Evolutionary conservation across 2,797 vertebrate species (phyloP), one percentile per base, ranked within the genome.

Genomic region (Sebastes diaconus): DNA sequence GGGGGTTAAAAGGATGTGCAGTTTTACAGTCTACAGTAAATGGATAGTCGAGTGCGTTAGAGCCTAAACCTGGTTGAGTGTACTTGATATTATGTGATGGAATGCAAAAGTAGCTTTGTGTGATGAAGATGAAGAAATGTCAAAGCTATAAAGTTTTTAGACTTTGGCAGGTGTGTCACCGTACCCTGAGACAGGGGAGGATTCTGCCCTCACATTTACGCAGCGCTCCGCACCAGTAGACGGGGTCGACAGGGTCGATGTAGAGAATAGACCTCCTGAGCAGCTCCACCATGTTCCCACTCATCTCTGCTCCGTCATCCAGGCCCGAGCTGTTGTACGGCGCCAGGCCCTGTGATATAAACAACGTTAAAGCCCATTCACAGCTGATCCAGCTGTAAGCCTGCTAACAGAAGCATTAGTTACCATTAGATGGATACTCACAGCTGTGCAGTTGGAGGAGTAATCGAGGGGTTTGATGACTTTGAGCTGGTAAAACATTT

Each of bases 401-500:
- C 24, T 29, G 54, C 54, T 5, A 4, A 22, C 9, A 30, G 20
- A 57, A 20, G 29, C n/a, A 52, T 30, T 36, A 13, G n/a, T 6
- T 52, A 20, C 50, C 50, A 52, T 46, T 46, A 18, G 42, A 34
- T 14, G 6, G 34, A 54, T 24, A 81, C 96, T 95, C 83, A 96
- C 97, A 87, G 92, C 85, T 3, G 95, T 95, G 90, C 96, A 96
- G 88, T 96, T 95, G 42, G 96, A 93, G 30, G 97, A 96, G 80
- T 90, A 96, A 55, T 95, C 84, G 0, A 90, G 79, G 0, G 96
- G 95, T 55, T 95, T 94, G 66, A 96, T 93, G 55, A 96, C 92
- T 87, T 96, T 96, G 73, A 97, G 92, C 88, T 96, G 96, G 88
- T 97, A 96, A 86, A 95, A 95, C 96, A 96, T 97, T 88, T 96